Percentiles rank a stretch among this genome's conserved stretches.
Conservation (phyloP, 2,888 invertebrate genomes). For the Mimumesa dahlbomi region DNA sequence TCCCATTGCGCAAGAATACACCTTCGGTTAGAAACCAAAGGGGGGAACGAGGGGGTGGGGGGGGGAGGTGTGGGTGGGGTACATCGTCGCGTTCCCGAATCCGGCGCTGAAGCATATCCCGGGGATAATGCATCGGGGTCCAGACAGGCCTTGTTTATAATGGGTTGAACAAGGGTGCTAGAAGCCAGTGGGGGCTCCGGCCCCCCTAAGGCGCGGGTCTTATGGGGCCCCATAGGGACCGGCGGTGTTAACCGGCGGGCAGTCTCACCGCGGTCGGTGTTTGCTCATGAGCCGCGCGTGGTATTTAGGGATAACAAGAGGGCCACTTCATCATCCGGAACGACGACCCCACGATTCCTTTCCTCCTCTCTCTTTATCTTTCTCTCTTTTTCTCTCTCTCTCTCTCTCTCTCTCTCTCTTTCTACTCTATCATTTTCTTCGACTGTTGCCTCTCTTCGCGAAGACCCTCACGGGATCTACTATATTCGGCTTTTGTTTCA, state of each 20-base stretch:
- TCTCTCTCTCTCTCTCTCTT: conserved; percentile 24
- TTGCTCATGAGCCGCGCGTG: conserved; percentile 78
- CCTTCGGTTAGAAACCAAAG: conserved; percentile 17
- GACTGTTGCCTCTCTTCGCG: neutral
- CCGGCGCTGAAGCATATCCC: conserved; percentile 61
- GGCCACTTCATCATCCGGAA: conserved; percentile 78
- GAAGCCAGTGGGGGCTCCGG: conserved; percentile 77
- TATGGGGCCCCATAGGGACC: conserved; percentile 70
- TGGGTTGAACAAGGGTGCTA: conserved; percentile 79
- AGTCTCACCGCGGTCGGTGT: conserved; percentile 75
- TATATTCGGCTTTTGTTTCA: conserved; percentile 18
- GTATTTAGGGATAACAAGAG: conserved; percentile 79
- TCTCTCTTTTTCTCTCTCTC: conserved; percentile 13
- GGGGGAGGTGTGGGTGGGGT: conserved; percentile 10
- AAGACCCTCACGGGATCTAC: neutral
- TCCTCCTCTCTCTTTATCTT: conserved; percentile 29
- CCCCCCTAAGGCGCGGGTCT: conserved; percentile 77
- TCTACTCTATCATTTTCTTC: conserved; percentile 33
- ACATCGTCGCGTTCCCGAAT: conserved; percentile 56
- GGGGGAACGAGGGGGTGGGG: conserved; percentile 30
- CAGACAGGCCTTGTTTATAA: conserved; percentile 78
- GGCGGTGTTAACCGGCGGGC: conserved; percentile 76
- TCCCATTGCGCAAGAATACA: neutral
- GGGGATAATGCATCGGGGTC: conserved; percentile 75
- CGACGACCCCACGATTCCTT: conserved; percentile 66